A percentile compares a stretch with the other conserved stretches of the same genome.
Evolutionary conservation across 92 coral and sea anemone species (phyloP).

Genomic region (Phymanthus crucifer): DNA sequence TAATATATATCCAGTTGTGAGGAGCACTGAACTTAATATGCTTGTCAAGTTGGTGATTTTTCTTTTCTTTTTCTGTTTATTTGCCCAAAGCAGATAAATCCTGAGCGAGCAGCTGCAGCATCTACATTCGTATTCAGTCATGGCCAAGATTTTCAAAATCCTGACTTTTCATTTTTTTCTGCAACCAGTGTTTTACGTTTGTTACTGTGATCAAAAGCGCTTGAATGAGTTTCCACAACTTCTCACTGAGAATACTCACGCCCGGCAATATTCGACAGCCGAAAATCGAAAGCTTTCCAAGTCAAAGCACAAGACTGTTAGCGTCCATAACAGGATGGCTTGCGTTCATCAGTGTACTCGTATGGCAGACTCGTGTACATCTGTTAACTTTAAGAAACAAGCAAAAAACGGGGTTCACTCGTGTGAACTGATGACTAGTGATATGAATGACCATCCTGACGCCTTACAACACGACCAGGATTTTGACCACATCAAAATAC

Average conservation of each 20-base stretch:
- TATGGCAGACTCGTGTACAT: constrained; percentile 9
- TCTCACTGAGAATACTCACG: not conserved
- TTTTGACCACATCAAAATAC: constrained; percentile 6
- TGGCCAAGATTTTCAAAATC: not conserved
- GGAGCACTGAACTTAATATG: too few relatives aligned
- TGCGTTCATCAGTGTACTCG: constrained; percentile 32
- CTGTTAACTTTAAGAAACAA: constrained; percentile 21
- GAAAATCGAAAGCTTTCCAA: constrained; percentile 3
- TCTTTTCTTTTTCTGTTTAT: too few relatives aligned
- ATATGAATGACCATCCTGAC: not conserved
- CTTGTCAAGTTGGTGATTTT: too few relatives aligned
- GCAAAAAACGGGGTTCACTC: constrained; percentile 9
- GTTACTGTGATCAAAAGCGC: not conserved
- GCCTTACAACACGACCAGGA: not conserved
- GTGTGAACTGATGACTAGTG: constrained; percentile 11
- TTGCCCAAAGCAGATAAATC: too few relatives aligned
- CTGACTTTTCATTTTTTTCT: not conserved
- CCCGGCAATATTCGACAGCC: not conserved
- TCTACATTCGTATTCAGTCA: not conserved
- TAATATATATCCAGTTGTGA: too few relatives aligned
- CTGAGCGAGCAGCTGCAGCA: too few relatives aligned
- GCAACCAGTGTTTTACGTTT: not conserved
- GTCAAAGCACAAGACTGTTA: not conserved
- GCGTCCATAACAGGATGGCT: constrained; percentile 8
- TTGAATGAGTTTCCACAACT: constrained; percentile 16